A percentile compares a stretch with the other conserved stretches of the same genome.
Conservation (phyloP, 2,113 vertebrate genomes). For the Emydocephalus ijimae region DNA sequence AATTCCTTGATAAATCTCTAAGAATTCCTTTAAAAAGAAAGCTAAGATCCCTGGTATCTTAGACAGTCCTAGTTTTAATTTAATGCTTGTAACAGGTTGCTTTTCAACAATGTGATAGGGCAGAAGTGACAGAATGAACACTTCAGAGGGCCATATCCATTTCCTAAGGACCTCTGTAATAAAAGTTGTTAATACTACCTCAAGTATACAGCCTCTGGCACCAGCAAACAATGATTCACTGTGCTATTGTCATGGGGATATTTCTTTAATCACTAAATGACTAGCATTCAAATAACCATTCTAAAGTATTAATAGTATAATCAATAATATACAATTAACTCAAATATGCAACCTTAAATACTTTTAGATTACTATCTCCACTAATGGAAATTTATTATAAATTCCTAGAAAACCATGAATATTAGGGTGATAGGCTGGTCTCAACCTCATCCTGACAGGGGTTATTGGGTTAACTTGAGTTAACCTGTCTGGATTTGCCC, state of each 20-base stretch:
- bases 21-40: not conserved
- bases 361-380: too few species aligned
- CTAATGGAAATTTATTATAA: not conserved
- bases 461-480: not conserved
- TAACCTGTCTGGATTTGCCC: not conserved
- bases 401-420: not conserved
- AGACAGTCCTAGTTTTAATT: not conserved
- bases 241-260: not conserved
- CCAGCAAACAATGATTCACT: not conserved
- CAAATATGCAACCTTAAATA: too few species aligned
- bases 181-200: not conserved
- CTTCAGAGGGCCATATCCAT: not conserved
- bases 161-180: not conserved
- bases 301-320: not conserved
- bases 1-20: not conserved
- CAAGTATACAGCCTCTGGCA: not conserved
- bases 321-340: not conserved
- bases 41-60: not conserved
- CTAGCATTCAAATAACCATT: not conserved
- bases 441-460: not conserved
- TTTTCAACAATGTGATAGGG: not conserved
- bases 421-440: not conserved
- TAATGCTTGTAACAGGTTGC: not conserved
- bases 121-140: not conserved
- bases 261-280: not conserved